Evolutionary conservation across 1,140 invertebrate species (phyloP), one percentile per base, ranked within the genome.

Genomic region (Lasioglossum baleicum): DNA sequence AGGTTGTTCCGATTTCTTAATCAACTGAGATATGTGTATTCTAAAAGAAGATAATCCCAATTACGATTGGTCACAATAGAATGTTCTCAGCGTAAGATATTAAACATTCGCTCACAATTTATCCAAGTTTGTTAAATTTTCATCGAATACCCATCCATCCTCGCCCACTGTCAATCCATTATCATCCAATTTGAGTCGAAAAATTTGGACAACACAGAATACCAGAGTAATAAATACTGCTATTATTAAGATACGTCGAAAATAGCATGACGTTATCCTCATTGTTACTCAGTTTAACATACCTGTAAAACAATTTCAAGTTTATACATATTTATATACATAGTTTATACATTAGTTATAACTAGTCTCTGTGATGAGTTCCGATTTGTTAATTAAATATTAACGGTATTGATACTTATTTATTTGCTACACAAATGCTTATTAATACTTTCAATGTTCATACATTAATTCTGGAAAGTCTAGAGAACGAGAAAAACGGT

Each of bases 81-180:
- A 64, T 53, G 10, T 48, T 40, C 20, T 70, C 2, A 69, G 26
- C 17, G 53, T 48, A 53, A 71, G 0, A 53, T 20, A 53, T 26
- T 65, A 63, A 64, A 69, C 61, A 7, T n/a, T 51, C 60, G 86
- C 90, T 90, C 64, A 92, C 92, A 92, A 83, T 78, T 92, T 92
- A 22, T 91, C 89, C 48, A 86, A 61, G 74, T 92, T 90, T 11
- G 88, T 83, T 7, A 90, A 40, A 53, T 92, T 26, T 26, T 26
- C 26, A 26, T 26, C 26, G 26, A 26, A 26, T 26, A 26, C 26
- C 26, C 26, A 26, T 26, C 26, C 26, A 26, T 26, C 26, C 1
- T 26, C 26, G 26, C 26, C 26, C 26, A 26, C 26, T 26, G 26
- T 26, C 26, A 26, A 26, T 26, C 26, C 88, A 51, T 78, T 61